Evolutionary conservation across 1,140 invertebrate genomes (phyloP).

Genomic region (Apis cerana): DNA sequence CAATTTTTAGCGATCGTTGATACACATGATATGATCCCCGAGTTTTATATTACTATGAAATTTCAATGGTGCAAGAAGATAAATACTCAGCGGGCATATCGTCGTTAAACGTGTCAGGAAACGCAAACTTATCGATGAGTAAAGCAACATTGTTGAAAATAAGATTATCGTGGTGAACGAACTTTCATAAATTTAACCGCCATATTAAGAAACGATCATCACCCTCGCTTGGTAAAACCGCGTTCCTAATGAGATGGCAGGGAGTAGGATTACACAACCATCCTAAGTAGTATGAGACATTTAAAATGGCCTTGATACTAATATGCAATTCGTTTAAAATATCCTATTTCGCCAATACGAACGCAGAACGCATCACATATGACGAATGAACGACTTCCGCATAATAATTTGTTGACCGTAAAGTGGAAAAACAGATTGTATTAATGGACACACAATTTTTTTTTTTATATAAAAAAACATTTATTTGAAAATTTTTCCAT

Average conservation of each 20-base stretch:
- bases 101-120: slow-evolving; percentile 14
- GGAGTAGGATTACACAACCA: slow-evolving; percentile 30
- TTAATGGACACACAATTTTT: not conserved
- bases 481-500: not conserved
- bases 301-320: slow-evolving; percentile 29
- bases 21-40: not conserved
- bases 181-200: slow-evolving; percentile 24
- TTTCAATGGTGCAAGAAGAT: not conserved
- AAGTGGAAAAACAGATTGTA: not conserved
- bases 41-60: not conserved
- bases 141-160: slow-evolving; percentile 34
- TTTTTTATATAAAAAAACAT: too few relatives aligned
- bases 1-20: not conserved
- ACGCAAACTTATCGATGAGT: slow-evolving; percentile 9
- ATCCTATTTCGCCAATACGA: slow-evolving; percentile 27
- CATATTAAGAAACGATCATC: not conserved
- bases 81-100: not conserved
- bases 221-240: slow-evolving; percentile 3
- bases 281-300: not conserved
- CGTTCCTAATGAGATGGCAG: slow-evolving; percentile 13
- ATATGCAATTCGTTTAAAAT: slow-evolving; percentile 45
- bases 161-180: slow-evolving; percentile 25
- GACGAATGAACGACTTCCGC: not conserved
- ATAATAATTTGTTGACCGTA: not conserved
- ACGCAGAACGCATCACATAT: not conserved